Percentiles rank a stretch among this genome's conserved stretches.
These are phyloP conservation scores for Symphodus melops DNA, from an alignment of 2,113 vertebrate species.

Conservation along the genomic window DNA sequence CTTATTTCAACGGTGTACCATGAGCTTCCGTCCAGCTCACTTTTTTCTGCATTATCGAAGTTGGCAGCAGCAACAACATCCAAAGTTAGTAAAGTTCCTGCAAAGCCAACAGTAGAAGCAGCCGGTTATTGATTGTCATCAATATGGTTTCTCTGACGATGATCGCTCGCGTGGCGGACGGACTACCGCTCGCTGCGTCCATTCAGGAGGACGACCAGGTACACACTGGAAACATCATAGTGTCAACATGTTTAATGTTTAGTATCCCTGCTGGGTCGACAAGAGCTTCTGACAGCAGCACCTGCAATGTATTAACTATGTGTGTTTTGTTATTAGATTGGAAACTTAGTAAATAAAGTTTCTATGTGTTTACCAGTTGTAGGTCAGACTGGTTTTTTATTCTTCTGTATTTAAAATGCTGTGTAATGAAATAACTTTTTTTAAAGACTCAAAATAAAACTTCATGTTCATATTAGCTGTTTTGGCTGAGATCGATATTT, in stretches of 20 bases:
- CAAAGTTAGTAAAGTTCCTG: conserved; percentile 4
- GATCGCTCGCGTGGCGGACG: conserved; percentile 94
- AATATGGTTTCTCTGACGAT: conserved; percentile 92
- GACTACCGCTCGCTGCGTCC: conserved; percentile 92
- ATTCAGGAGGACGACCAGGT: conserved; percentile 96
- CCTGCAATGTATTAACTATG: too few species aligned
- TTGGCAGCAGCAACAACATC: conserved; percentile 34
- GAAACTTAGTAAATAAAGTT: too few species aligned
- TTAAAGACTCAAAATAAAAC: too few species aligned
- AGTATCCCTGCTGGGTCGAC: not conserved
- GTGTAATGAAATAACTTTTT: too few species aligned
- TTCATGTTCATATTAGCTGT: too few species aligned
- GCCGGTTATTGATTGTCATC: not conserved
- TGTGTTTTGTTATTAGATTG: too few species aligned
- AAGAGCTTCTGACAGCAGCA: not conserved
- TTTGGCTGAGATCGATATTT: too few species aligned
- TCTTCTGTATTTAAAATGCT: too few species aligned
- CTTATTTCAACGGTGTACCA: conserved; percentile 41
- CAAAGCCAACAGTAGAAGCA: not conserved
- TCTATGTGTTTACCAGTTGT: too few species aligned
- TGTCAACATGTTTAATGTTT: not conserved
- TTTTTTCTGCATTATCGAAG: conserved; percentile 17
- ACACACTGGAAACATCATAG: not conserved
- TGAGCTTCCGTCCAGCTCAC: conserved; percentile 57
- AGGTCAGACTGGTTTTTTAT: too few species aligned